A percentile compares a stretch with the other conserved stretches of the same genome.
Evolutionary conservation across 2,113 vertebrate species (phyloP).

Genomic region (Neogale vison): DNA sequence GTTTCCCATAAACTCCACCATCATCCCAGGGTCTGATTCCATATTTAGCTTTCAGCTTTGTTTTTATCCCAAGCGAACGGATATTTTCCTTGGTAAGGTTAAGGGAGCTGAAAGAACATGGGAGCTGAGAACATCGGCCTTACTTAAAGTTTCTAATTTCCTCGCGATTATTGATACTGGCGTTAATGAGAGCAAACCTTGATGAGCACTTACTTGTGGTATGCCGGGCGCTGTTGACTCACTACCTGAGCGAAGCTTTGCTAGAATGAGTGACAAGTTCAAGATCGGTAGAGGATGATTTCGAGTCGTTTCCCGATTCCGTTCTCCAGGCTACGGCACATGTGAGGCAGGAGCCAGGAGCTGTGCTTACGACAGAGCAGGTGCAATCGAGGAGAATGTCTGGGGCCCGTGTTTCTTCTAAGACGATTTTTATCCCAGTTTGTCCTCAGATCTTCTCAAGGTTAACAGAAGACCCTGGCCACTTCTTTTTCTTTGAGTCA

Average conservation of each 20-base stretch:
- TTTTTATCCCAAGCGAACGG: background rate
- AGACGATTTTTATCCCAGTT: background rate
- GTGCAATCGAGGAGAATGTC: background rate
- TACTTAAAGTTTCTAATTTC: background rate
- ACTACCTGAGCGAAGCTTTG: background rate
- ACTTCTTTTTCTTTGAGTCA: background rate
- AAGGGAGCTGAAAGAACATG: background rate
- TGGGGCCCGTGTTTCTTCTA: background rate
- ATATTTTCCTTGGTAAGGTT: background rate
- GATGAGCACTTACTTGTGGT: background rate
- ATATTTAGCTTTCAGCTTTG: background rate
- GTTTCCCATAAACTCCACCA: background rate
- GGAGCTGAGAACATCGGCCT: background rate
- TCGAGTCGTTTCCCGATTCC: background rate
- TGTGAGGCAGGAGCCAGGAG: too few species aligned
- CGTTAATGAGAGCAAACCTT: background rate
- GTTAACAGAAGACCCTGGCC: background rate
- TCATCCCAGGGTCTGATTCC: background rate
- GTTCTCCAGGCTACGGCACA: fast-evolving
- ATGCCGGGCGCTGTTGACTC: background rate
- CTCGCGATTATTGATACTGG: background rate
- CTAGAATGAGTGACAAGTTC: background rate
- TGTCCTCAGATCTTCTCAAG: background rate
- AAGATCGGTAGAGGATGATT: background rate
- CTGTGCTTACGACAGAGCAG: background rate